These are phyloP conservation scores for Lepidocyrtoides sp. DNA, from an alignment of 2,888 invertebrate genomes.

Conservation along the genomic window DNA sequence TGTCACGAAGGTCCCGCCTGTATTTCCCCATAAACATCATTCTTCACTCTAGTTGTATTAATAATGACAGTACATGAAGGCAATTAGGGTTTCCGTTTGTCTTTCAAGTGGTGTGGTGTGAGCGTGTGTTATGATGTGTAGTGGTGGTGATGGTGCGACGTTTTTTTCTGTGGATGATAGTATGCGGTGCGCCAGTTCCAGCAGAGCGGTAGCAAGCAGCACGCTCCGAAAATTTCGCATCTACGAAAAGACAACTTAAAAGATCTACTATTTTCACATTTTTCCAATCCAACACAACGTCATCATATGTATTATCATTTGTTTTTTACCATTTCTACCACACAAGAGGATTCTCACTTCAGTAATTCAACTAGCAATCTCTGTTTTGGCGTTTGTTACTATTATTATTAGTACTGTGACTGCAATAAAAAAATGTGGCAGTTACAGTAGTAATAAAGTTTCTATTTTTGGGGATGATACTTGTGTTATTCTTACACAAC, in stretches of 20 bases:
- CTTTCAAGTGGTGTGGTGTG: constrained; percentile 48
- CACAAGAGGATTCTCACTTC: background rate
- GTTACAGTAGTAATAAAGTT: constrained; percentile 19
- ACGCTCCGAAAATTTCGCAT: constrained; percentile 19
- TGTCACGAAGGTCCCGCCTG: constrained; percentile 80
- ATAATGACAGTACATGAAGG: constrained; percentile 77
- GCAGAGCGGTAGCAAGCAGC: too few relatives aligned
- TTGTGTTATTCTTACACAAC: background rate
- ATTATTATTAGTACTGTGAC: constrained; percentile 28
- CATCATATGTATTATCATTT: too few relatives aligned
- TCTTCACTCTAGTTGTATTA: constrained; percentile 82
- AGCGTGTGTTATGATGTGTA: background rate
- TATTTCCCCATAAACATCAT: constrained; percentile 82
- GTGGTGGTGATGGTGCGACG: background rate
- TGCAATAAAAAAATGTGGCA: constrained; percentile 33
- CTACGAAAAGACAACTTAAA: background rate
- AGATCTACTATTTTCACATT: background rate
- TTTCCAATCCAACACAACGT: background rate
- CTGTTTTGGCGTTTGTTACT: background rate
- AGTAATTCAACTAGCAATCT: background rate
- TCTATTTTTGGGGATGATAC: constrained; percentile 22
- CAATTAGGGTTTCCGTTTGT: constrained; percentile 82
- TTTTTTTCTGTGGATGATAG: too few relatives aligned
- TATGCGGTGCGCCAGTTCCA: too few relatives aligned
- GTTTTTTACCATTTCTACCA: background rate